phyloP scores from a whole-genome alignment of 1,140 invertebrate genomes.

The Formica selysi region DNA sequence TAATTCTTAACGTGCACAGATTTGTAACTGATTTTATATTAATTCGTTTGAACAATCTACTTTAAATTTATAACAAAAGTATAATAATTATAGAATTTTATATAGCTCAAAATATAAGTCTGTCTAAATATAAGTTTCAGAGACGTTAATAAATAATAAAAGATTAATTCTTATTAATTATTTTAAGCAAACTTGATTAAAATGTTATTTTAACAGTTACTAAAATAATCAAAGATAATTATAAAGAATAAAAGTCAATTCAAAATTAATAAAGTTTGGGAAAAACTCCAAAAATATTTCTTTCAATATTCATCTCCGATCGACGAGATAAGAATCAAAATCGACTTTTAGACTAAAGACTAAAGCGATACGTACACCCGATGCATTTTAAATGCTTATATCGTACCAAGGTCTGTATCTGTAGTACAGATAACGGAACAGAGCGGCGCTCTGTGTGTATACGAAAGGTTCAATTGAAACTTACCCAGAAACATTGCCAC shows the following conservation, averaged over 20 bases:
- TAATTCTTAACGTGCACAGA: background rate
- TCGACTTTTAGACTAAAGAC: too few species aligned
- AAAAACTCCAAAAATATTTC: background rate
- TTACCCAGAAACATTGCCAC: slow-evolving; percentile 92
- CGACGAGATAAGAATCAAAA: background rate
- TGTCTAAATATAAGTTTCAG: slow-evolving; percentile 1
- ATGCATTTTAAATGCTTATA: slow-evolving; percentile 23
- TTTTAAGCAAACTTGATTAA: background rate
- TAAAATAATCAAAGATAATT: background rate
- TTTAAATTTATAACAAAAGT: background rate
- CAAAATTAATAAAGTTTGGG: background rate
- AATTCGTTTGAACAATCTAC: background rate
- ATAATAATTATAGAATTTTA: background rate
- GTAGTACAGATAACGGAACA: slow-evolving; percentile 7
- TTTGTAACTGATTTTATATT: background rate
- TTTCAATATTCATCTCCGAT: background rate
- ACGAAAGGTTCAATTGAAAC: slow-evolving; percentile 52
- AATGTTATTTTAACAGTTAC: background rate
- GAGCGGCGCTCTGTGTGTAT: slow-evolving; percentile 23
- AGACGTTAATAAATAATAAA: slow-evolving; percentile 1
- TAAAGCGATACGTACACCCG: too few species aligned
- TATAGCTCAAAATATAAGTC: background rate
- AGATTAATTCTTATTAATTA: slow-evolving; percentile 19
- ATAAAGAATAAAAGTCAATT: background rate
- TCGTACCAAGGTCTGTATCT: background rate